phyloP scores from a whole-genome alignment of 2,113 vertebrate species.

The Chaenocephalus aceratus region DNA sequence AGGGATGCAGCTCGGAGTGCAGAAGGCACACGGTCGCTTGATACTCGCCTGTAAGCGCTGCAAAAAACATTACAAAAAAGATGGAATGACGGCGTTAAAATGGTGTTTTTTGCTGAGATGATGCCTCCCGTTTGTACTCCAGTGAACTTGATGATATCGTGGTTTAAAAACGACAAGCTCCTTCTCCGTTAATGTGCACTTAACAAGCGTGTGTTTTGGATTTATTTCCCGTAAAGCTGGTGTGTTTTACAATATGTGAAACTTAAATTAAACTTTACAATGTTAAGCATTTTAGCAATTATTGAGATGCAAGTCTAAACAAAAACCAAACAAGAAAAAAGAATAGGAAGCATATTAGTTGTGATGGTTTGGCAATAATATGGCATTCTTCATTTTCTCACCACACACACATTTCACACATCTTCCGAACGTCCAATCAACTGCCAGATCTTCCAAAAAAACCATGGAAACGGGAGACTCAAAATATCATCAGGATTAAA shows the following conservation, averaged over 20 bases:
- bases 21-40: conserved; percentile 83
- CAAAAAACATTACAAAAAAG: conserved; percentile 40
- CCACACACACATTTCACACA: not conserved
- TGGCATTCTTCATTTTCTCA: conserved; percentile 23
- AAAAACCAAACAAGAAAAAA: not conserved
- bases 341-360: not conserved
- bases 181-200: conserved; percentile 19
- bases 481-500: conserved; percentile 25
- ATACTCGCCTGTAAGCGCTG: conserved; percentile 70
- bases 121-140: too few species aligned
- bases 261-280: conserved; percentile 24
- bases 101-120: too few species aligned
- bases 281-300: conserved; percentile 68
- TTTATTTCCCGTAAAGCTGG: conserved; percentile 23
- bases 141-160: too few species aligned
- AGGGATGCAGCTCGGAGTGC: conserved; percentile 77
- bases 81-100: too few species aligned
- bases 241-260: conserved; percentile 38
- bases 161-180: too few species aligned
- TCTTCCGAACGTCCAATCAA: not conserved
- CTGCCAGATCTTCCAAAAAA: conserved; percentile 34
- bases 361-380: conserved; percentile 38
- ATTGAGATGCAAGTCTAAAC: conserved; percentile 34
- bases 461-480: not conserved
- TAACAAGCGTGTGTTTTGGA: not conserved